Conservation (phyloP, 2,797 vertebrate species). For the Manis pentadactyla region DNA sequence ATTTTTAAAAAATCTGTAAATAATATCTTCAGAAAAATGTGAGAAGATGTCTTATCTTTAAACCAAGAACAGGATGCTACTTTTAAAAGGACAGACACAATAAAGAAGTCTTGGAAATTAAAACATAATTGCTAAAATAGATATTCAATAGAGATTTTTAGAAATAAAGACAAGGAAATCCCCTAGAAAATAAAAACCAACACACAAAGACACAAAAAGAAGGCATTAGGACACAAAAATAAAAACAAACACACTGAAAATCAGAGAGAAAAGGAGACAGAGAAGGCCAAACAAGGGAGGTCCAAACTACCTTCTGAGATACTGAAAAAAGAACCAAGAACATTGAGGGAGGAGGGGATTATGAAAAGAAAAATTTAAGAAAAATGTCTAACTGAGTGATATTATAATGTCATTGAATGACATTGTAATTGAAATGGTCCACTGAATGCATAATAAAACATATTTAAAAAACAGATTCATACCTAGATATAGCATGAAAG, state of each 20-base stretch:
- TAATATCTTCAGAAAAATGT: not conserved
- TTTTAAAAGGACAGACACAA: not conserved
- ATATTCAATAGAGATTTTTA: constrained; percentile 8
- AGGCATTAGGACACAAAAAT: not conserved
- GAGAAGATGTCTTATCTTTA: not conserved
- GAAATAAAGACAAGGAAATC: constrained; percentile 16
- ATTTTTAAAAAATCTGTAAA: not conserved
- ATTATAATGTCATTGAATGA: not conserved
- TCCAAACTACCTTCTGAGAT: not conserved
- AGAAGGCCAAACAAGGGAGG: not conserved
- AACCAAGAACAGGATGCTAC: not conserved
- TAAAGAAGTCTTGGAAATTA: not conserved
- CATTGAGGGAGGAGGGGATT: not conserved
- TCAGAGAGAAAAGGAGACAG: not conserved
- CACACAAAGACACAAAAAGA: not conserved
- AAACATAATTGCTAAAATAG: not conserved
- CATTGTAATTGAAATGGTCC: not conserved
- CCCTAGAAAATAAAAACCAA: not conserved
- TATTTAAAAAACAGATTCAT: not conserved
- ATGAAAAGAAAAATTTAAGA: not conserved
- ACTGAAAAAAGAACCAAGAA: not conserved
- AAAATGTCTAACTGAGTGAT: not conserved
- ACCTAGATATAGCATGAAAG: not conserved
- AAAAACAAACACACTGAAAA: not conserved
- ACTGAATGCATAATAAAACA: not conserved